Evolutionary conservation across 2,888 invertebrate species (phyloP), one percentile per base, ranked within the genome.

Genomic region (Halocaridina rubra): DNA sequence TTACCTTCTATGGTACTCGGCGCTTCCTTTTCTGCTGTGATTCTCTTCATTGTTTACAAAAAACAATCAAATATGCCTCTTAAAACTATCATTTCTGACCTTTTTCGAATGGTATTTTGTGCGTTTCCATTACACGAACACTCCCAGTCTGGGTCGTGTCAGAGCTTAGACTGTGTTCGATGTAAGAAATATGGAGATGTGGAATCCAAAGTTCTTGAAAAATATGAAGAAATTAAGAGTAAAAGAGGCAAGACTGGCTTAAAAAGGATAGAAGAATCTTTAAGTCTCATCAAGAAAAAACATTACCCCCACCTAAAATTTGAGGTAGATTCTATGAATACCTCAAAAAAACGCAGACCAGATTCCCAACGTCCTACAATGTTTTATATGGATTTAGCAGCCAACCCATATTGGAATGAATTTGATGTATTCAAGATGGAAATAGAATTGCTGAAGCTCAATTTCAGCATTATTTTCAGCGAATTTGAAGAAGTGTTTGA

Each of bases 401-500:
- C 74, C 3, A 79, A 80, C 24, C 67, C 84, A 4, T 59, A 39
- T 27, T 80, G 84, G 84, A 75, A 29, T 32, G 67, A 84, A 3
- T 74, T 79, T 32, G 75, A 80, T 22, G 30, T 79, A 1, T 75
- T 53, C 32, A 30, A 7, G 3, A 53, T 33, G 22, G 84, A 84
- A 46, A 30, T 30, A 16, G 53, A 64, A 16, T 39, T 84, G 16
- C 32, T 84, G 29, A 80, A 84, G 32, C 22, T 80, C 22, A 84
- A 84, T 75, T 80, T 84, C n/a, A 32, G 53, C 2, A 24, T 84
- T 0, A 84, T 84, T 24, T 19, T 39, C 8, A 30, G 80, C 8
- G 84, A 84, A 32, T 84, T 67, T 80, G 29, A 32, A 32, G 10
- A 46, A 7, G 71, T 86, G n/a, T 86, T 86, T 39, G 33, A 33